Percentiles rank a stretch among this genome's conserved stretches.
phyloP scores from a whole-genome alignment of 2,888 invertebrate genomes.

The Amphipyra tragopoginis region DNA sequence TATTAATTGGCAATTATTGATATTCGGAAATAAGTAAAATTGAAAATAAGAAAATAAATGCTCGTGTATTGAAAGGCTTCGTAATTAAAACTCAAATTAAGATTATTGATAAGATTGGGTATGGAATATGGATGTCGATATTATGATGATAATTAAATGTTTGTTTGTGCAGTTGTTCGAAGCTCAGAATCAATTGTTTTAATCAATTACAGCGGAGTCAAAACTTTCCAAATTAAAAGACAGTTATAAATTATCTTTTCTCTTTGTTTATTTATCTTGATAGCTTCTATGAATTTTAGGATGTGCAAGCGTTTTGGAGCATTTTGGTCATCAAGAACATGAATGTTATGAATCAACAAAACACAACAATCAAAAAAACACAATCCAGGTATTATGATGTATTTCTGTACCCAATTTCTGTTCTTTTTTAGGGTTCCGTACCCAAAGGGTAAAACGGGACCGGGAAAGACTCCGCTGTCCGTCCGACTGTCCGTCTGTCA shows the following conservation, averaged over 20 bases:
- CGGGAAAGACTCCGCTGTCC: too few species aligned
- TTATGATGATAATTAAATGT: conserved; percentile 25
- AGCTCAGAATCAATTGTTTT: conserved; percentile 15
- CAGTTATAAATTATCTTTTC: background rate
- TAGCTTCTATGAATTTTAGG: too few species aligned
- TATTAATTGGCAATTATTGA: conserved; percentile 40
- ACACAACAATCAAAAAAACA: too few species aligned
- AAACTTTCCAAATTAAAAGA: background rate
- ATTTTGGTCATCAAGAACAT: too few species aligned
- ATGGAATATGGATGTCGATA: conserved; percentile 22
- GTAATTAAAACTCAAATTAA: conserved; percentile 38
- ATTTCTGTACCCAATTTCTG: too few species aligned
- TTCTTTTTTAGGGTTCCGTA: too few species aligned
- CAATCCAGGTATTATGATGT: too few species aligned
- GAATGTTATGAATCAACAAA: too few species aligned
- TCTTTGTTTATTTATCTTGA: background rate
- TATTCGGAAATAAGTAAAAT: conserved; percentile 7
- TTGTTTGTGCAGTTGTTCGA: conserved; percentile 27
- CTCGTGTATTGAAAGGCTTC: conserved; percentile 17
- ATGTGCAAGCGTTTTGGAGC: too few species aligned
- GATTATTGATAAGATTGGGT: conserved; percentile 38
- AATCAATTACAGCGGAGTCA: conserved; percentile 5
- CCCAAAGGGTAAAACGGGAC: too few species aligned
- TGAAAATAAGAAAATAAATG: conserved; percentile 25
- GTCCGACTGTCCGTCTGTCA: too few species aligned